phyloP scores from a whole-genome alignment of 2,113 vertebrate species.

The Chionis minor region DNA sequence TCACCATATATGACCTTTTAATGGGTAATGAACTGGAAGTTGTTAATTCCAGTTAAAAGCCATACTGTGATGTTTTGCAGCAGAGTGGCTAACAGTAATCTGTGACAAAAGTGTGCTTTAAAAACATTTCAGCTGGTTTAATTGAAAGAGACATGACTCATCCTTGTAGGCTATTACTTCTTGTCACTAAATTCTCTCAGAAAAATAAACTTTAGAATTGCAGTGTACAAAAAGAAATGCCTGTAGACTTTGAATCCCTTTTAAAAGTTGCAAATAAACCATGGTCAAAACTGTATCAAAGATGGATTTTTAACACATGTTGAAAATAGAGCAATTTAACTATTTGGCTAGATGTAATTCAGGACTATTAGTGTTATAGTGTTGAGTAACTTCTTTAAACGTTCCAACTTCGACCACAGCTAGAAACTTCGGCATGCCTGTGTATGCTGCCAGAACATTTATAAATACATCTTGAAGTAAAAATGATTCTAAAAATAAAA shows the following conservation, averaged over 20 bases:
- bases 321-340: background rate
- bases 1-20: background rate
- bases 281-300: background rate
- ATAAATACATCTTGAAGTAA: slow-evolving; percentile 41
- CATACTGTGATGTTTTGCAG: background rate
- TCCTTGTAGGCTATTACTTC: background rate
- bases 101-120: slow-evolving; percentile 28
- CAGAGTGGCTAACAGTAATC: background rate
- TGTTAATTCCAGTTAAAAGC: background rate
- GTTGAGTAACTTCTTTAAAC: slow-evolving; percentile 53
- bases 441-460: slow-evolving; percentile 54
- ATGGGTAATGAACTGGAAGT: background rate
- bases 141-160: background rate
- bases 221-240: background rate
- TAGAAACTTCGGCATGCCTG: slow-evolving; percentile 49
- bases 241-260: background rate
- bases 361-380: slow-evolving; percentile 10
- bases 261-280: background rate
- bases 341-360: slow-evolving; percentile 54
- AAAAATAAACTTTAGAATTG: background rate
- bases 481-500: slow-evolving; percentile 29
- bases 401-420: slow-evolving; percentile 52
- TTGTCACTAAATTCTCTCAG: background rate
- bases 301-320: background rate
- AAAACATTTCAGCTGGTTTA: slow-evolving; percentile 46